Conservation (phyloP, 2,797 vertebrate genomes). For the Sparus aurata region DNA sequence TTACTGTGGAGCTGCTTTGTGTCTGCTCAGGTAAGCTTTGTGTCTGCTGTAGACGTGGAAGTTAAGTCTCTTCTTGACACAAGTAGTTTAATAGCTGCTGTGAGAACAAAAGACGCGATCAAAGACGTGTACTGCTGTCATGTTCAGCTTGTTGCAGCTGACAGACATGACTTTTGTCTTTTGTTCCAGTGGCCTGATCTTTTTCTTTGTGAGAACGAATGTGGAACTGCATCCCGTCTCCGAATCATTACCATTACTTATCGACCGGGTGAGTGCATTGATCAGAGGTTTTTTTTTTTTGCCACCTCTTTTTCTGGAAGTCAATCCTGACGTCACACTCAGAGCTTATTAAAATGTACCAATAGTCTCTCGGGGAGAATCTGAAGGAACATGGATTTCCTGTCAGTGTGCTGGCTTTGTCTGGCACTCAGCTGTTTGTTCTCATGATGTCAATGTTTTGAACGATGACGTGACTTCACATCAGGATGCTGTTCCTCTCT, state of each 20-base stretch:
- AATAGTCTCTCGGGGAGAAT: neutral
- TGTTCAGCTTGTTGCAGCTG: neutral
- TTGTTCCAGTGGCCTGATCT: constrained; percentile 87
- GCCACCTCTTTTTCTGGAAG: neutral
- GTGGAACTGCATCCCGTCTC: constrained; percentile 73
- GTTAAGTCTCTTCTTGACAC: neutral
- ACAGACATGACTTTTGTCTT: constrained; percentile 2
- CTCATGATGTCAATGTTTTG: neutral
- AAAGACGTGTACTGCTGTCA: neutral
- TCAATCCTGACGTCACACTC: neutral
- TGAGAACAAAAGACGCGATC: neutral
- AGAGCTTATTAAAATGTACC: neutral
- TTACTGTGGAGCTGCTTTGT: constrained; percentile 90
- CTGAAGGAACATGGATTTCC: neutral
- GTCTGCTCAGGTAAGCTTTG: constrained; percentile 91
- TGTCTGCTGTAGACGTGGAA: neutral
- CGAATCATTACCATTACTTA: constrained; percentile 83
- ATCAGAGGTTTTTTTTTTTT: neutral
- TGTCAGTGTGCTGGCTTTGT: neutral
- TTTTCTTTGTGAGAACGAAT: constrained; percentile 92
- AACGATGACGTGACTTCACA: neutral
- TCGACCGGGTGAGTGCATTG: constrained; percentile 84
- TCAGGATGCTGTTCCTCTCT: neutral
- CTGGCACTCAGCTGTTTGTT: neutral
- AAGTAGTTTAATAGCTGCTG: neutral